Evolutionary conservation across 2,797 vertebrate species (phyloP).

Genomic region (Enteromius anoplus): DNA sequence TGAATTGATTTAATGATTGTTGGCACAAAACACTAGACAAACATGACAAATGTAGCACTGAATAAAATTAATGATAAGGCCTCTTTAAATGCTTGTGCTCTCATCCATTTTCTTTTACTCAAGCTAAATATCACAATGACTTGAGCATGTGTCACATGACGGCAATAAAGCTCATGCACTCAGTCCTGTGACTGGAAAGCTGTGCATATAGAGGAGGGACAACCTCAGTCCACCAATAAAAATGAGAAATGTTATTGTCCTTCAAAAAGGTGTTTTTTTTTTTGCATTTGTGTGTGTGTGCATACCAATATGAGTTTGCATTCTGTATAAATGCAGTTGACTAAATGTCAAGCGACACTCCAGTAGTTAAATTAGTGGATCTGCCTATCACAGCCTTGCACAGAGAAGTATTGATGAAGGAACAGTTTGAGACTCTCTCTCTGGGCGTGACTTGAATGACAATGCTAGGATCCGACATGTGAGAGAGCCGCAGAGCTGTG

Average conservation of each 20-base stretch:
- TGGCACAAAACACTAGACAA: not conserved
- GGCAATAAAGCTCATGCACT: constrained; percentile 13
- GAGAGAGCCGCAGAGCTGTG: not conserved
- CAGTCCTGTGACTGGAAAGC: constrained; percentile 10
- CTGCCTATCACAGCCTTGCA: not conserved
- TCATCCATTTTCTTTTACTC: not conserved
- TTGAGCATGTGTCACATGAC: constrained; percentile 41
- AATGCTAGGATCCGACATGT: constrained; percentile 12
- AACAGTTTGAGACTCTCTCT: constrained; percentile 6
- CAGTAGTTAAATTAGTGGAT: not conserved
- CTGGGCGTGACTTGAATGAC: constrained; percentile 47
- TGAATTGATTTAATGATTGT: not conserved
- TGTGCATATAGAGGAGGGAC: not conserved
- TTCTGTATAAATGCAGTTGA: not conserved
- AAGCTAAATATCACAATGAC: not conserved
- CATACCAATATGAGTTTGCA: not conserved
- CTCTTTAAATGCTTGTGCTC: not conserved
- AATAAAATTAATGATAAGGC: not conserved
- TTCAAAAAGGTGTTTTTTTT: not conserved
- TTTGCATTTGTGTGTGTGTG: not conserved
- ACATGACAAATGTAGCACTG: not conserved
- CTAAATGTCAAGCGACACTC: not conserved
- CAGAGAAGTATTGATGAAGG: constrained; percentile 34
- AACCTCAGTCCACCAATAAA: not conserved
- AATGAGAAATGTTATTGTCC: not conserved